phyloP scores from a whole-genome alignment of 92 coral and sea anemone species.

The Meandrina meandrites region DNA sequence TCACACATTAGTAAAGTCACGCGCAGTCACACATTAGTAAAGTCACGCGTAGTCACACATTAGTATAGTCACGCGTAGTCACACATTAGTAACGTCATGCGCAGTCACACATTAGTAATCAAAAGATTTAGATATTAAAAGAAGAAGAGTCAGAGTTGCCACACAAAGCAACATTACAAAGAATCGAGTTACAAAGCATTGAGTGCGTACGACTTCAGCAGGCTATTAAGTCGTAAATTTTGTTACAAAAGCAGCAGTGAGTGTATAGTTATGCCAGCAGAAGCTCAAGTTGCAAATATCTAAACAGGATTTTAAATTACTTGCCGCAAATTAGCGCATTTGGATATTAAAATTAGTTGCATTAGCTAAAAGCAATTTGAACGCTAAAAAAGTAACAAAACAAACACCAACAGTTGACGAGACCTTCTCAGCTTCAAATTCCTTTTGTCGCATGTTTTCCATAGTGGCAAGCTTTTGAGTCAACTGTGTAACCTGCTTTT shows the following conservation, averaged over 20 bases:
- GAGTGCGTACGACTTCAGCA: not conserved
- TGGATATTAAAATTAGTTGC: constrained; percentile 1
- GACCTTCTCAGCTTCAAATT: constrained; percentile 80
- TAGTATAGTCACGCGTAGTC: not conserved
- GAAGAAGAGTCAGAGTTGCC: not conserved
- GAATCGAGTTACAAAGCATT: not conserved
- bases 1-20: not conserved
- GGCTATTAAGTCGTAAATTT: too few species aligned
- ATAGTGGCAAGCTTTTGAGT: constrained; percentile 81
- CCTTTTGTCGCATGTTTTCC: constrained; percentile 72
- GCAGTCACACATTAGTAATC: constrained; percentile 5
- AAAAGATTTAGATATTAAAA: not conserved
- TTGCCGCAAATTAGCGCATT: not conserved
- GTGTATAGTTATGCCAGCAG: not conserved
- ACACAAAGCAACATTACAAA: not conserved
- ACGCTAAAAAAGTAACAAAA: constrained; percentile 5
- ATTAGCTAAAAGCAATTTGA: not conserved
- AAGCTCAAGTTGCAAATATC: not conserved
- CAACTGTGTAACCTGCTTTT: constrained; percentile 82
- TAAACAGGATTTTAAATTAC: not conserved
- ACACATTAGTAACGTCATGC: constrained; percentile 6
- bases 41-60: constrained; percentile 7
- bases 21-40: constrained; percentile 13
- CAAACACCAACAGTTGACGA: constrained; percentile 46
- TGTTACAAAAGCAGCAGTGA: not conserved